A percentile compares a stretch with the other conserved stretches of the same genome.
Conservation (phyloP, 2,113 vertebrate species). For the Saimiri boliviensis region DNA sequence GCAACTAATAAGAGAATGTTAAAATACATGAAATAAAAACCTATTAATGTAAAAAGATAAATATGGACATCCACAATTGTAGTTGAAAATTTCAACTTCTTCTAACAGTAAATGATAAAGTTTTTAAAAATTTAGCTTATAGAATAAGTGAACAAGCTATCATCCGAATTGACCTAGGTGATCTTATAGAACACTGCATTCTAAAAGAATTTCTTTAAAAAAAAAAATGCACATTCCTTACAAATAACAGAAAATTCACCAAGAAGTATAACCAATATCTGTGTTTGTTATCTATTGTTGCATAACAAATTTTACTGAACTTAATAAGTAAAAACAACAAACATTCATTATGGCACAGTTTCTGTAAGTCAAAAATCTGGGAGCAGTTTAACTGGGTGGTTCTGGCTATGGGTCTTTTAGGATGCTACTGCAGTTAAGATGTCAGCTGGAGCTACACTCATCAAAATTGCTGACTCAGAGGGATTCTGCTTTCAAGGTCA, state of each 20-base stretch:
- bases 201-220: not conserved
- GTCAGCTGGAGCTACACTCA: too few species aligned
- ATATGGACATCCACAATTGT: not conserved
- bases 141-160: not conserved
- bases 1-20: not conserved
- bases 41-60: not conserved
- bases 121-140: not conserved
- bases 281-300: not conserved
- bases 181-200: not conserved
- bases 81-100: not conserved
- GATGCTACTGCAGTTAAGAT: not conserved
- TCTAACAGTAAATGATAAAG: not conserved
- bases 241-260: not conserved
- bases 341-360: not conserved
- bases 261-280: not conserved
- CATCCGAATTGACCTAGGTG: not conserved
- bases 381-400: not conserved
- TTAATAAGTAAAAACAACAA: not conserved
- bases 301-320: not conserved
- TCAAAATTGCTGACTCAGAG: not conserved
- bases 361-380: not conserved
- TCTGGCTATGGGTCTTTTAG: not conserved
- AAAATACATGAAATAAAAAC: not conserved
- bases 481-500: not conserved
- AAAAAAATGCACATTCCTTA: not conserved